These are phyloP conservation scores for Omphaloscelis lunosa DNA, from an alignment of 2,888 invertebrate species.

Conservation along the genomic window DNA sequence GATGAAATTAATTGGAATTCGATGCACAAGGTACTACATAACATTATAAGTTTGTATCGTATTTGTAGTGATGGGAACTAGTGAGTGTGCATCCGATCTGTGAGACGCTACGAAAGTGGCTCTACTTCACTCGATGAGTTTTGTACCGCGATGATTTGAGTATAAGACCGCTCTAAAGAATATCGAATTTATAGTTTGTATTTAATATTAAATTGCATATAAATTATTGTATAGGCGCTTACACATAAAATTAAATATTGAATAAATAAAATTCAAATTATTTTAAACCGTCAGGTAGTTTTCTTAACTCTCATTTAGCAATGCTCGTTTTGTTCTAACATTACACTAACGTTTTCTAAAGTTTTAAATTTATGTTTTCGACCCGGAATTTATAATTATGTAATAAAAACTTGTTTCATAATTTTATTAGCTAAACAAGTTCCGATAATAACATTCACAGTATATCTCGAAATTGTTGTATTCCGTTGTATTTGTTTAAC, in stretches of 20 bases:
- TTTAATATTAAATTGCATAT: background rate
- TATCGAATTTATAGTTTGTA: background rate
- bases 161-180: background rate
- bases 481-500: no score
- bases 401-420: background rate
- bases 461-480: no score
- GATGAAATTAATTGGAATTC: conserved; percentile 62
- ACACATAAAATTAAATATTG: background rate
- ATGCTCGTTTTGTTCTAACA: background rate
- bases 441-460: background rate
- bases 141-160: background rate
- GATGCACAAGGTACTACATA: conserved; percentile 59
- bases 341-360: background rate
- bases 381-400: background rate
- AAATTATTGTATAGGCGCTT: background rate
- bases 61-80: conserved; percentile 61
- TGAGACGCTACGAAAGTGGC: conserved; percentile 74
- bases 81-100: conserved; percentile 72
- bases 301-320: background rate
- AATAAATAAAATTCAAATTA: background rate
- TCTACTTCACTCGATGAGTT: conserved; percentile 73
- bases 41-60: conserved; percentile 51
- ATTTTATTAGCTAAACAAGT: background rate
- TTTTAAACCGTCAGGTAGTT: background rate
- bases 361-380: background rate